These are phyloP conservation scores for Monodelphis domestica DNA, from an alignment of 2,797 vertebrate species.

Conservation along the genomic window DNA sequence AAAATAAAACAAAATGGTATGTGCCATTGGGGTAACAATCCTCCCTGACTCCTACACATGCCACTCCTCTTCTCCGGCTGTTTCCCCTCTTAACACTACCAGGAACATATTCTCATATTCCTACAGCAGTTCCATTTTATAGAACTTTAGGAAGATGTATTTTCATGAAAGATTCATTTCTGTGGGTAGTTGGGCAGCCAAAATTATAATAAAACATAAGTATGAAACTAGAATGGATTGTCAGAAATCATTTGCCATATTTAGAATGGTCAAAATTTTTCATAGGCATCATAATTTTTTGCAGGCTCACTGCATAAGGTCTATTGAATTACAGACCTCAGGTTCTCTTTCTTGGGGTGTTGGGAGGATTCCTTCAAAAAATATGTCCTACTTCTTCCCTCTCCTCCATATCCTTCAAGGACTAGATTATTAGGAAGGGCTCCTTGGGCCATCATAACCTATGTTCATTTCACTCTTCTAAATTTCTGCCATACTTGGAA, in stretches of 20 bases:
- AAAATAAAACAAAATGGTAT: no score
- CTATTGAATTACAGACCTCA: background rate
- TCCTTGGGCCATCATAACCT: background rate
- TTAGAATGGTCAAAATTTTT: background rate
- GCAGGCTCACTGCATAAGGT: background rate
- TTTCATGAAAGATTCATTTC: background rate
- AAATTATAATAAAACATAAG: background rate
- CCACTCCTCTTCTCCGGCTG: background rate
- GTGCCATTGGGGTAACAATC: background rate
- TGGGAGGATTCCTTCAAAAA: background rate
- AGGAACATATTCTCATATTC: background rate
- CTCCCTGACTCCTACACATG: background rate
- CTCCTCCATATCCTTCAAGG: background rate
- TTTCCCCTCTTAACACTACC: background rate
- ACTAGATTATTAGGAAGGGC: background rate
- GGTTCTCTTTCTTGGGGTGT: background rate
- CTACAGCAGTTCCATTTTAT: background rate
- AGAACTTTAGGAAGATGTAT: background rate
- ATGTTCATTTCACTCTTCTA: background rate
- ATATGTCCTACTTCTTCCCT: background rate
- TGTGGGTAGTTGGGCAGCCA: background rate
- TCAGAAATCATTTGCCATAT: background rate
- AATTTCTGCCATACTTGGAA: background rate
- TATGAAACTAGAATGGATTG: background rate
- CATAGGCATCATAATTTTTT: background rate